Evolutionary conservation across 2,888 invertebrate genomes (phyloP).

Genomic region (Agrotis segetum): DNA sequence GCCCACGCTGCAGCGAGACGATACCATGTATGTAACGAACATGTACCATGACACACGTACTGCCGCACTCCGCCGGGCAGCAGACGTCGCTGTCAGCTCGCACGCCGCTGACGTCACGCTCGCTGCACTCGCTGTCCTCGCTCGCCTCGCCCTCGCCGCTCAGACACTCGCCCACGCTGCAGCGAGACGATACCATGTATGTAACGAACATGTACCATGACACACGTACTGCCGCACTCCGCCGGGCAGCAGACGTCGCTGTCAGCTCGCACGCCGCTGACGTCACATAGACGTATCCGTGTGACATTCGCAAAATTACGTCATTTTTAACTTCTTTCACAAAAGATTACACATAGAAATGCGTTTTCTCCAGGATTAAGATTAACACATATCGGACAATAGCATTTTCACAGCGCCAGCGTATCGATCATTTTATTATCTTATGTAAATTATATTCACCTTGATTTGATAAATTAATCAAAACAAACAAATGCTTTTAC

Average conservation of each 20-base stretch:
- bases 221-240: too few relatives aligned
- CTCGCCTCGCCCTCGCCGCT: conserved; percentile 73
- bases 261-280: conserved; percentile 57
- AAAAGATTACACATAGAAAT: not conserved
- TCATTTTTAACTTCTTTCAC: too few relatives aligned
- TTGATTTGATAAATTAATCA: conserved; percentile 1
- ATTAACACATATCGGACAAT: not conserved
- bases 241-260: not conserved
- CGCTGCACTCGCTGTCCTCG: conserved; percentile 79
- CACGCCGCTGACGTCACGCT: conserved; percentile 80
- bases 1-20: conserved; percentile 64
- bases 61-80: too few relatives aligned
- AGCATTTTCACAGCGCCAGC: not conserved
- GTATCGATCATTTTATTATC: conserved; percentile 24
- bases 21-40: conserved; percentile 77
- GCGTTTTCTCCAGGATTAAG: not conserved
- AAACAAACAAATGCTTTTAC: conserved; percentile 51
- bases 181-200: conserved; percentile 83
- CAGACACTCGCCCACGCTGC: conserved; percentile 40
- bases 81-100: conserved; percentile 68
- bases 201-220: too few relatives aligned
- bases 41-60: not conserved
- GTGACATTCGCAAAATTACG: too few relatives aligned
- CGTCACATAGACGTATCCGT: too few relatives aligned
- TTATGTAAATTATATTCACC: not conserved